Base-by-base conservation (phyloP, 2,888 invertebrate species). In the Ophonus ardosiacus region DNA sequence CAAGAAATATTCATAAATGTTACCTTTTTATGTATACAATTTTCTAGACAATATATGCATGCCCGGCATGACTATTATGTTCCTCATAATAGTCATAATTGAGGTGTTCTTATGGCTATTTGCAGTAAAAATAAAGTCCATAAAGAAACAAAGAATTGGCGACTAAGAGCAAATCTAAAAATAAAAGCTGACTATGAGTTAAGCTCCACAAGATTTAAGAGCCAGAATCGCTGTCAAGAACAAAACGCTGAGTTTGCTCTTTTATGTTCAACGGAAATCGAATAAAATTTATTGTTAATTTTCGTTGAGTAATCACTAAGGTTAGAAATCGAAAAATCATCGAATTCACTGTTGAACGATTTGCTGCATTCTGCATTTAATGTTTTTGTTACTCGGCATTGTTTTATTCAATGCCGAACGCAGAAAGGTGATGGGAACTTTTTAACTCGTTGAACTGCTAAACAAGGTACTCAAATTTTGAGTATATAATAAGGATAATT, bases 201-300 rank as follows among this genome's bases (percentile, higher is more conserved):
- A 68, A 68, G 68, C 68, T 40, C 15, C 68, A 38, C 31, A 68
- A 68, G 68, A 68, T 68, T 68, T 68, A 68, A 15, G 68, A 38
- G 38, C n/a, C 68, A 38, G 24, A 24, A 38, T 13, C 7, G 68
- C 68, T 68, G 68, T 68, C 68, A 68, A 15, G 68, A 38, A 43
- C 18, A 74, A 51, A 74, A 74, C 40, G 74, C 74, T 74, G 74
- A 74, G 13, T 74, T 74, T n/a, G 74, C 51, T 21, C 43, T 13
- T 74, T 56, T 43, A 40, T 31, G 68, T 38, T 71, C 43, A 51
- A 40, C 43, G 74, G 43, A 74, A 51, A 74, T 74, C 74, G 74
- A 74, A 74, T 43, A 40, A 74, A 74, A 74, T 74, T 74, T 74
- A 74, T 74, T 74, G 51, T 56, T 74, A 74, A 74, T 74, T 74